Percentiles rank a stretch among this genome's conserved stretches.
These are phyloP conservation scores for Aethes cnicana DNA, from an alignment of 2,888 invertebrate genomes.

Conservation along the genomic window DNA sequence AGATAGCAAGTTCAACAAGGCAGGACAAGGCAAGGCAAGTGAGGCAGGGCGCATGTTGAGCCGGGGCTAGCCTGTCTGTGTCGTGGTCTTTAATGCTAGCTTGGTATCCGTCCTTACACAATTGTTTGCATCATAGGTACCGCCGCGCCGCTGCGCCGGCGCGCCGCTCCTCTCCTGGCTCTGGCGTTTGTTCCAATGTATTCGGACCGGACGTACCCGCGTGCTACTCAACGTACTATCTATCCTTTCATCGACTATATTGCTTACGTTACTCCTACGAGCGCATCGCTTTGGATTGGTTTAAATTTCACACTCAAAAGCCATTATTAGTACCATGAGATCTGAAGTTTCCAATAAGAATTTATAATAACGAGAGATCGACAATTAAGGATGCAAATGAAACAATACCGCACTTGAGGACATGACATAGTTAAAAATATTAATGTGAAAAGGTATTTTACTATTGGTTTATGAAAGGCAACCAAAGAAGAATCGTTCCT, in stretches of 20 bases:
- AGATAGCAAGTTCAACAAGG: conserved; percentile 55
- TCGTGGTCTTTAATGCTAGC: conserved; percentile 64
- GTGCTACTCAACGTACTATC: conserved; percentile 16
- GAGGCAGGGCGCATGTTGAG: conserved; percentile 25
- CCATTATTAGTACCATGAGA: conserved; percentile 76
- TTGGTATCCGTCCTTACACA: conserved; percentile 82
- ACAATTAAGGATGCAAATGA: conserved; percentile 75
- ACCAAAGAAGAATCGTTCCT: conserved; percentile 62
- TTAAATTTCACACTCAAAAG: conserved; percentile 70
- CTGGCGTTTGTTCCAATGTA: conserved; percentile 36
- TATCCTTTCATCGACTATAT: conserved; percentile 40
- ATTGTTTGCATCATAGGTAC: conserved; percentile 78
- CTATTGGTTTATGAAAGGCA: conserved; percentile 74
- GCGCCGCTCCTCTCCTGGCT: conserved; percentile 49
- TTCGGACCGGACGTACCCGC: conserved; percentile 46
- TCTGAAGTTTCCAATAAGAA: conserved; percentile 75
- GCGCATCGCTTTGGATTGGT: conserved; percentile 47
- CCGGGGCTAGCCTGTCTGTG: conserved; percentile 12
- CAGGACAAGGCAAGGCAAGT: conserved; percentile 33
- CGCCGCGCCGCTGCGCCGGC: conserved; percentile 35
- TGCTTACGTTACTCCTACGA: conserved; percentile 46
- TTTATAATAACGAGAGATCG: conserved; percentile 50
- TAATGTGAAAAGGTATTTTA: conserved; percentile 82
- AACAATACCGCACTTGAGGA: conserved; percentile 75
- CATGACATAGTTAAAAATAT: conserved; percentile 82